phyloP scores from a whole-genome alignment of 2,113 vertebrate genomes.

The Hyaena hyaena region DNA sequence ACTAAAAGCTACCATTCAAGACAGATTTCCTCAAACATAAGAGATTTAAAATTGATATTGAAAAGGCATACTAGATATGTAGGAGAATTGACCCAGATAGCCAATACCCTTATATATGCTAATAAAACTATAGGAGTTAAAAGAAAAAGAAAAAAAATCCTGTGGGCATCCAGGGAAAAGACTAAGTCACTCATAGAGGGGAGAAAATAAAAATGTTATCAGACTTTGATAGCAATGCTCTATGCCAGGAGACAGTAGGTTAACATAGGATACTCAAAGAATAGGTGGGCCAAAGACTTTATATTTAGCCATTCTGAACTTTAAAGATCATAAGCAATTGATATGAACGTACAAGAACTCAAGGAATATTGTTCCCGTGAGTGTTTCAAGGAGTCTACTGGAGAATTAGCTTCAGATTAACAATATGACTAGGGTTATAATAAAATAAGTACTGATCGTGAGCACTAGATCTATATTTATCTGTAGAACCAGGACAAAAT shows the following conservation, averaged over 20 bases:
- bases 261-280: not conserved
- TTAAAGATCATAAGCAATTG: not conserved
- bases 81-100: not conserved
- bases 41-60: not conserved
- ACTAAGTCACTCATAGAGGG: not conserved
- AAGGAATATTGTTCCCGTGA: not conserved
- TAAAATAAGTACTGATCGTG: not conserved
- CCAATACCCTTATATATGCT: not conserved
- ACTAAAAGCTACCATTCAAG: not conserved
- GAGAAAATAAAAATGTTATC: not conserved
- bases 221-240: not conserved
- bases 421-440: not conserved
- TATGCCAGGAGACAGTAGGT: not conserved
- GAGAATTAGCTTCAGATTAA: constrained; percentile 25
- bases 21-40: not conserved
- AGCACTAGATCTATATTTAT: not conserved
- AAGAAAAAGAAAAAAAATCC: not conserved
- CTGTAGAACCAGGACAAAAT: not conserved
- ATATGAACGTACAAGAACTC: not conserved
- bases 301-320: not conserved
- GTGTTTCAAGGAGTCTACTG: not conserved
- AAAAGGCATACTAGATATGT: not conserved
- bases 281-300: not conserved
- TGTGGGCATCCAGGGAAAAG: not conserved
- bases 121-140: not conserved